Conservation (phyloP, 2,797 vertebrate species). For the Apogon hyalosoma region DNA sequence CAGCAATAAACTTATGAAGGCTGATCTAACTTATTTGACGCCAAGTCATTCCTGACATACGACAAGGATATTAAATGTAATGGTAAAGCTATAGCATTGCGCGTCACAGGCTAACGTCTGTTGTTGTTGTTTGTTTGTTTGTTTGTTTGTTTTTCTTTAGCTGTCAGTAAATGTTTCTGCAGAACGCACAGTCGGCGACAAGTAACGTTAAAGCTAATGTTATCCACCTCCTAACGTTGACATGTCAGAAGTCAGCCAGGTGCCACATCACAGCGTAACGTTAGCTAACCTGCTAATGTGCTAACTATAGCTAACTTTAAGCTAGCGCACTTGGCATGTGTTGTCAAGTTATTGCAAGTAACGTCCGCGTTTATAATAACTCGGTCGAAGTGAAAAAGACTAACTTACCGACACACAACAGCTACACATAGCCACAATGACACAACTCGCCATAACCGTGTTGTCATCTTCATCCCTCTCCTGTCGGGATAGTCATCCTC, state of each 20-base stretch:
- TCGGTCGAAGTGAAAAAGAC: not conserved
- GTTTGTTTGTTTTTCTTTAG: too few species aligned
- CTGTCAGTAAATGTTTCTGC: too few species aligned
- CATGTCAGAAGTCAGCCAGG: constrained; percentile 63
- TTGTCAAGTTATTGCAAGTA: not conserved
- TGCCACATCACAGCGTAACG: constrained; percentile 73
- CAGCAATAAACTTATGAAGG: not conserved
- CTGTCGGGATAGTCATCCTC: constrained; percentile 75
- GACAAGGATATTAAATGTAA: not conserved
- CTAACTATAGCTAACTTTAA: constrained; percentile 1
- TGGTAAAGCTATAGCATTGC: too few species aligned
- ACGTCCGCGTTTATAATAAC: not conserved
- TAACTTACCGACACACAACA: constrained; percentile 72
- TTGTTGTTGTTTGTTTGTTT: too few species aligned
- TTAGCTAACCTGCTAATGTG: constrained; percentile 13
- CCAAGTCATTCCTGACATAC: not conserved
- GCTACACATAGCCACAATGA: constrained; percentile 72
- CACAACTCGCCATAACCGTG: constrained; percentile 68
- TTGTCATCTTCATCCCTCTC: constrained; percentile 79
- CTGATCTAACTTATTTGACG: not conserved
- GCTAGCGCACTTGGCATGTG: not conserved
- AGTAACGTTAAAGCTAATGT: too few species aligned
- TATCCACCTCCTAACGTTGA: constrained; percentile 18
- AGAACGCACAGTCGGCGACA: too few species aligned
- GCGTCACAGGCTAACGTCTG: too few species aligned